Evolutionary conservation across 1,140 invertebrate genomes (phyloP).

Genomic region (Lasioglossum albipes): DNA sequence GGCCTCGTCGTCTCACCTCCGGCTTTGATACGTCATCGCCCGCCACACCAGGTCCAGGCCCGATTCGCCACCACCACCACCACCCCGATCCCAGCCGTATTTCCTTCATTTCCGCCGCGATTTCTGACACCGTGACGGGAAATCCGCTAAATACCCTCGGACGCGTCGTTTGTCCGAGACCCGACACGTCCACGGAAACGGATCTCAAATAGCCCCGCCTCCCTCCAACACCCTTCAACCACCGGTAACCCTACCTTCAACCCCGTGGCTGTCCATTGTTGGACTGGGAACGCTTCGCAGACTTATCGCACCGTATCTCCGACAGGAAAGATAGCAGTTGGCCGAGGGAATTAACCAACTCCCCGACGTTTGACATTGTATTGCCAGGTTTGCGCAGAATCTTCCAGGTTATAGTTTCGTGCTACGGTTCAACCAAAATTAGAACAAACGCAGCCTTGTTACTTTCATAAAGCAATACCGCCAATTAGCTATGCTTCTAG

Average conservation of each 20-base stretch:
- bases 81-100: slow-evolving; percentile 25
- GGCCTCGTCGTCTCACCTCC: slow-evolving; percentile 47
- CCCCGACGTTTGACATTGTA: not conserved
- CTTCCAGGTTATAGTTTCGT: too few species aligned
- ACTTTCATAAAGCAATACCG: too few species aligned
- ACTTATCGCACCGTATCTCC: not conserved
- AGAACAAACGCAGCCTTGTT: too few species aligned
- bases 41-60: not conserved
- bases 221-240: too few species aligned
- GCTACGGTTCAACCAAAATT: too few species aligned
- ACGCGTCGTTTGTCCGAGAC: slow-evolving; percentile 46
- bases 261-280: not conserved
- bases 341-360: not conserved
- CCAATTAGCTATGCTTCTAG: too few species aligned
- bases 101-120: slow-evolving; percentile 50
- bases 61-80: not conserved
- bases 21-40: slow-evolving; percentile 52
- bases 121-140: slow-evolving; percentile 50
- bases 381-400: too few species aligned
- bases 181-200: slow-evolving; percentile 23
- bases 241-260: not conserved
- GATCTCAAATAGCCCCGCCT: not conserved
- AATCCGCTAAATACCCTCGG: slow-evolving; percentile 52
- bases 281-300: not conserved
- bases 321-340: not conserved